Percentiles rank a stretch among this genome's conserved stretches.
Evolutionary conservation across 2,113 vertebrate genomes (phyloP).

Genomic region (Puma concolor): DNA sequence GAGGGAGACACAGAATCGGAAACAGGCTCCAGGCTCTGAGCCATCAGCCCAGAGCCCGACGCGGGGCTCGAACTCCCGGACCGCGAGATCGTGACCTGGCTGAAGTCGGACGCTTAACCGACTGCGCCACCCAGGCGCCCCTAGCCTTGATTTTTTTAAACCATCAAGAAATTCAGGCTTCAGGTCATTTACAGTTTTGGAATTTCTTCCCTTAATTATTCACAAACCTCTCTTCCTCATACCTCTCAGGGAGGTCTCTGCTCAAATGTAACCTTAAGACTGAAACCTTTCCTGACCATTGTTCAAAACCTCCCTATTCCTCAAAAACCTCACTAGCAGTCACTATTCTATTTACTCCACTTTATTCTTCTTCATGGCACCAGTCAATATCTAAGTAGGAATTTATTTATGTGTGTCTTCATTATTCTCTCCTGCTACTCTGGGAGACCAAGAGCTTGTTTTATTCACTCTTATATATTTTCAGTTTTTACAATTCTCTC

Average conservation of each 20-base stretch:
- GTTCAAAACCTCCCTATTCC: background rate
- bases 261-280: background rate
- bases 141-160: background rate
- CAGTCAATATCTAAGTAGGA: background rate
- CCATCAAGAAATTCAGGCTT: background rate
- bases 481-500: background rate
- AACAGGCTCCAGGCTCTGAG: no score
- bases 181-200: background rate
- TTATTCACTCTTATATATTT: background rate
- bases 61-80: no score
- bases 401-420: background rate
- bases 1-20: no score
- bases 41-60: no score
- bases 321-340: fast-evolving
- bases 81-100: no score
- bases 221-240: background rate
- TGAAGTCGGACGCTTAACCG: no score
- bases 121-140: no score
- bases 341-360: background rate
- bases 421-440: background rate
- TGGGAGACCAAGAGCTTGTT: background rate
- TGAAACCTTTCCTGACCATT: background rate
- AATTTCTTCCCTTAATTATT: background rate
- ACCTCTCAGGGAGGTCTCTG: background rate
- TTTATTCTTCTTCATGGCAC: background rate